Evolutionary conservation across 2,113 vertebrate species (phyloP).

Genomic region (Pleuronectes platessa): DNA sequence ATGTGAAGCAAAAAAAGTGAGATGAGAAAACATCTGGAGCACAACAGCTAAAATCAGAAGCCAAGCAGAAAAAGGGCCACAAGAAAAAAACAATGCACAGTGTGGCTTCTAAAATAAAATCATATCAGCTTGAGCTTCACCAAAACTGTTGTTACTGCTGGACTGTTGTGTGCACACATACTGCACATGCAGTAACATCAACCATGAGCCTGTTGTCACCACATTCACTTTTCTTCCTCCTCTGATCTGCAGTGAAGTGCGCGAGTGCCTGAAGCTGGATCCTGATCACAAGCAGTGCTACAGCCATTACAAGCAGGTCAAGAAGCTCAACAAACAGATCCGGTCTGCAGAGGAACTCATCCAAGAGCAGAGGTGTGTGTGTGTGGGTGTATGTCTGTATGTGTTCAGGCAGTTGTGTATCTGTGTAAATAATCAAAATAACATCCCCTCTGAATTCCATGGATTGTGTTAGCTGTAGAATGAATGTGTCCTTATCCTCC

Average conservation of each 20-base stretch:
- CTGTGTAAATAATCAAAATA: not conserved
- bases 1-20: no score
- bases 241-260: constrained; percentile 88
- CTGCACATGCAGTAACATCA: not conserved
- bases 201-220: not conserved
- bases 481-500: constrained; percentile 19
- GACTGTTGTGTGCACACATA: not conserved
- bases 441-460: constrained; percentile 18
- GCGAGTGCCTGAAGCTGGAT: constrained; percentile 97
- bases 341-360: constrained; percentile 91
- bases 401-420: not conserved
- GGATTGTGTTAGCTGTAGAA: not conserved
- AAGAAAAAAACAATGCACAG: not conserved
- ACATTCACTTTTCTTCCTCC: not conserved
- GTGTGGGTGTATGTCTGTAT: constrained; percentile 23
- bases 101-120: not conserved
- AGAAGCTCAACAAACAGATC: constrained; percentile 97
- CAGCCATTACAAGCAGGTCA: constrained; percentile 96
- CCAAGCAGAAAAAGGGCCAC: no score
- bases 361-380: constrained; percentile 91
- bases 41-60: no score
- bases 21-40: no score
- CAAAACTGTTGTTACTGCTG: not conserved
- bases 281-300: constrained; percentile 97
- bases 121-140: not conserved